Evolutionary conservation across 2,888 invertebrate species (phyloP), one percentile per base, ranked within the genome.

Genomic region (Dryococelus australis): DNA sequence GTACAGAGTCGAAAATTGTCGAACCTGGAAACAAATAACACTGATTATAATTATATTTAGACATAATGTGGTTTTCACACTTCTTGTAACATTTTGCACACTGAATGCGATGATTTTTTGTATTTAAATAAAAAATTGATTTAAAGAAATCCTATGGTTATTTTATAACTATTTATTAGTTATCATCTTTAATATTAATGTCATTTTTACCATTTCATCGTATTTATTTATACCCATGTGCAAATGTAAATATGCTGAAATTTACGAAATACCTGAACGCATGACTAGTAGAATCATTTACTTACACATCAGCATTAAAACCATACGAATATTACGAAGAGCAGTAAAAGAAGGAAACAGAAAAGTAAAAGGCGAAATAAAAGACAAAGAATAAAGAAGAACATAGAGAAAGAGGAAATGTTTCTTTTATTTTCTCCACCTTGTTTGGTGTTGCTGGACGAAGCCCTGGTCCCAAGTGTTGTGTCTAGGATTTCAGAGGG

Each of bases 401-500:
- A 83, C 28, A 84, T 24, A 84, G 53, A 84, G 85, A 87, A 51
- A 83, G 84, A 51, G 47, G 53, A 53, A n/a, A 51, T 28, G 79
- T 35, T 87, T 51, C 35, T 86, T 79, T 84, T 86, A 83, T 86
- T 88, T 86, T 87, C 79, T 87, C 88, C 86, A 89, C 89, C 88
- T 89, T 89, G 88, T 79, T 89, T 89, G 89, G 89, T 88, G 88
- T 86, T 89, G 88, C 88, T 87, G 87, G 88, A 86, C 87, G 89
- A 87, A 85, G 88, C 85, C 87, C 89, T 87, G 83, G 89, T 87
- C 84, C 89, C 89, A 80, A 88, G 86, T 88, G 89, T 89, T 89
- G 88, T 88, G 86, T 88, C 89, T 87, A 89, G 89, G 88, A 88
- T 88, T 86, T 89, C 89, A 87, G 89, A 89, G 88, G 88, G 87